Evolutionary conservation across 1,140 invertebrate genomes (phyloP), one percentile per base, ranked within the genome.

Genomic region (Dendroctonus valens): DNA sequence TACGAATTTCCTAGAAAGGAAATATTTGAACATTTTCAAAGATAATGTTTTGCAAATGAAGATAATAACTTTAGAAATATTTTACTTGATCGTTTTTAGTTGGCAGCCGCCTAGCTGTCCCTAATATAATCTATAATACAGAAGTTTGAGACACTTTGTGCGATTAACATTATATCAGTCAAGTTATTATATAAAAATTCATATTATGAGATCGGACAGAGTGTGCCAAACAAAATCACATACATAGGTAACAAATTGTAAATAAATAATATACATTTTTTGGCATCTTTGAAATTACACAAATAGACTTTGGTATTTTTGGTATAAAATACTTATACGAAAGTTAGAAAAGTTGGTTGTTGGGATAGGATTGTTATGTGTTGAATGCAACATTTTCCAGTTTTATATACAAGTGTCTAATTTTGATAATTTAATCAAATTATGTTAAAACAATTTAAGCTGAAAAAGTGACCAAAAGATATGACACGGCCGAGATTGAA

Each of bases 211-310:
- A 46, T 62, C 65, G 63, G 62, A 64, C 63, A 70, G 72, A 69
- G 57, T 67, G 68, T 68, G 69, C 63, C 70, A 72, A 77, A 70
- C 62, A 49, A 70, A 75, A 78, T 78, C 78, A 79, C 79, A 79
- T 77, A 77, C 75, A 79, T 79, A 79, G 74, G 74, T 80, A 80
- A 80, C 79, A 77, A 78, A 82, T 81, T 77, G 80, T 81, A 81
- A 81, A 83, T 82, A 83, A 76, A 78, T 83, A 82, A 79, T 83
- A 81, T 77, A 77, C 76, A 76, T 71, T 72, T 72, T 84, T 84
- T 85, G 83, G 83, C 83, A 84, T 84, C 83, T 83, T 82, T 80
- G 82, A 83, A 84, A 83, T 78, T 77, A 68, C 82, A 84, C 82
- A 84, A 84, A 84, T 84, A 84, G 82, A 84, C 82, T 85, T 85